Evolutionary conservation across 2,113 vertebrate species (phyloP).

Genomic region (Oxygymnocypris stewartii): DNA sequence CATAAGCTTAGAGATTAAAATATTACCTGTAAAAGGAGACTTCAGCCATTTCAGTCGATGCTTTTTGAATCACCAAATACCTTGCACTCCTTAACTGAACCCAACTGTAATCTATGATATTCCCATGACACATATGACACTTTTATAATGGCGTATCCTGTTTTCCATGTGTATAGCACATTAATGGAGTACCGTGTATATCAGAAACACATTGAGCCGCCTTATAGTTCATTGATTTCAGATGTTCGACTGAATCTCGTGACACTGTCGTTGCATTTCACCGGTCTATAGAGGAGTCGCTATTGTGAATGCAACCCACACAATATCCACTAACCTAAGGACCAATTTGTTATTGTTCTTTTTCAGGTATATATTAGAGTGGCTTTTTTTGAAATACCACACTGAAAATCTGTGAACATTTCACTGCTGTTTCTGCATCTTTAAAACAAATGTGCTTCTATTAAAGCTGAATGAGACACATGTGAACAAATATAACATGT

Average conservation of each 20-base stretch:
- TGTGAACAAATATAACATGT: neutral
- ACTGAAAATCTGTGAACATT: neutral
- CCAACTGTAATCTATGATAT: neutral
- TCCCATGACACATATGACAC: neutral
- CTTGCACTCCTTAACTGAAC: neutral
- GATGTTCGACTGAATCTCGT: neutral
- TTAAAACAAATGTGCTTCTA: neutral
- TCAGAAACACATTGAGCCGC: neutral
- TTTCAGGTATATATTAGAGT: neutral
- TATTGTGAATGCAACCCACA: neutral
- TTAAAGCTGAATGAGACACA: constrained; percentile 6
- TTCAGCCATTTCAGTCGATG: neutral
- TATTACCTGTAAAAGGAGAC: neutral
- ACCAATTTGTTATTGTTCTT: neutral
- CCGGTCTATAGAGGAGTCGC: neutral
- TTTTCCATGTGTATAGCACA: neutral
- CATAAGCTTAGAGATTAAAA: neutral
- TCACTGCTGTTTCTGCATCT: neutral
- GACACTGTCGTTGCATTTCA: neutral
- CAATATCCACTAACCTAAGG: neutral
- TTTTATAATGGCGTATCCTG: neutral
- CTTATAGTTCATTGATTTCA: neutral
- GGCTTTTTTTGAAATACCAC: neutral
- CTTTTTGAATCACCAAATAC: neutral
- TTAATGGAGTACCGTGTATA: neutral